Percentiles rank a stretch among this genome's conserved stretches.
Evolutionary conservation across 2,888 invertebrate genomes (phyloP).

Genomic region (Octonoba sinensis): DNA sequence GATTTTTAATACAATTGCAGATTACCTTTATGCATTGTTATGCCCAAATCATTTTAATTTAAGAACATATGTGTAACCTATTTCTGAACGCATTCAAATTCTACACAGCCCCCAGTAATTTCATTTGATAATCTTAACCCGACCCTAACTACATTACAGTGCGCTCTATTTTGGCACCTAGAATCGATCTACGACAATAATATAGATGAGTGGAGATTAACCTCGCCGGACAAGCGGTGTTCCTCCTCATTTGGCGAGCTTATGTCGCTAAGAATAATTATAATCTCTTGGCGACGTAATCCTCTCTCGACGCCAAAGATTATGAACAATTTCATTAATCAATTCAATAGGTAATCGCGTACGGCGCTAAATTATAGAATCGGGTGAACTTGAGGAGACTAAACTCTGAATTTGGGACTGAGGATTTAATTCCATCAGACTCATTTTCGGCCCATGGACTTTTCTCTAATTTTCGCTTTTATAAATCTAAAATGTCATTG

Average conservation of each 20-base stretch:
- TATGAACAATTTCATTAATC: conserved; percentile 58
- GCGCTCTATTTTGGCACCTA: conserved; percentile 24
- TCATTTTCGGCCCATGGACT: too few relatives aligned
- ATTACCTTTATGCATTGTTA: too few relatives aligned
- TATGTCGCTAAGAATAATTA: conserved; percentile 45
- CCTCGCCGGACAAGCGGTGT: conserved; percentile 37
- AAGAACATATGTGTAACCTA: too few relatives aligned
- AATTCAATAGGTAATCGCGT: conserved; percentile 24
- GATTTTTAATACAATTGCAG: too few relatives aligned
- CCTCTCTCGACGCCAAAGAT: conserved; percentile 29
- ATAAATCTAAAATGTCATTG: too few relatives aligned
- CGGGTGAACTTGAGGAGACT: conserved; percentile 13
- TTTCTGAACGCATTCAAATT: neutral
- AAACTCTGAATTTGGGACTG: neutral
- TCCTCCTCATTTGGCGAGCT: conserved; percentile 47
- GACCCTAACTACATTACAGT: conserved; percentile 42
- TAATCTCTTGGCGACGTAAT: conserved; percentile 43
- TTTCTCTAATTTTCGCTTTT: too few relatives aligned
- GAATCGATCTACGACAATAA: conserved; percentile 48
- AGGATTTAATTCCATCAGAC: too few relatives aligned
- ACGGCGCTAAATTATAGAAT: neutral
- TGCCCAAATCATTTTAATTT: too few relatives aligned
- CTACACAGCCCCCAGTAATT: conserved; percentile 29
- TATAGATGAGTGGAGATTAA: conserved; percentile 47
- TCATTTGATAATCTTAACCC: conserved; percentile 55